Percentiles rank a stretch among this genome's conserved stretches.
phyloP scores from a whole-genome alignment of 2,797 vertebrate species.

The Cyprinodon diabolis region DNA sequence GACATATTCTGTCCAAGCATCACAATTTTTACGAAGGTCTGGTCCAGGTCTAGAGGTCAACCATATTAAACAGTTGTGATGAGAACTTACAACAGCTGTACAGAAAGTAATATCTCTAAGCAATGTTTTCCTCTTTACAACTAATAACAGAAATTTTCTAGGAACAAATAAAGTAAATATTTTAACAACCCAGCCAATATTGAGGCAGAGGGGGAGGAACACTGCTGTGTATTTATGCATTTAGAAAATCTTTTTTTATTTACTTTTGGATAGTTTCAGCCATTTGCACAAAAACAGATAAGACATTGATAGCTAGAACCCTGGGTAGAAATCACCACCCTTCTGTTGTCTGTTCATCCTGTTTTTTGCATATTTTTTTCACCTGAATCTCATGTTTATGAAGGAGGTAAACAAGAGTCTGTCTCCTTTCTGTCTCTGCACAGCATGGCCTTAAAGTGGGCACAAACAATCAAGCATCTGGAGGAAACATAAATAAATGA shows the following conservation, averaged over 20 bases:
- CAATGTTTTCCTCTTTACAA: background rate
- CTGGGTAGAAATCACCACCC: constrained; percentile 41
- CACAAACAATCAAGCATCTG: constrained; percentile 5
- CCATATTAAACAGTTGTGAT: too few species aligned
- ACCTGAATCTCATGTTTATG: constrained; percentile 52
- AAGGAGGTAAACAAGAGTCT: constrained; percentile 16
- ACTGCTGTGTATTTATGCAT: constrained; percentile 15
- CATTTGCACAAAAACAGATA: constrained; percentile 48
- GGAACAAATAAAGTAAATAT: background rate
- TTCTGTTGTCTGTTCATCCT: constrained; percentile 27
- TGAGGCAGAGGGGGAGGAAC: background rate
- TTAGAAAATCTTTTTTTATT: constrained; percentile 49
- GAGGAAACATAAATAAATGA: constrained; percentile 48
- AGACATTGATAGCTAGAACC: constrained; percentile 58
- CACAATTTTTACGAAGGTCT: too few species aligned
- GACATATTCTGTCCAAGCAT: too few species aligned
- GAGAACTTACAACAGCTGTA: too few species aligned
- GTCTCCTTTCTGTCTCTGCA: constrained; percentile 20
- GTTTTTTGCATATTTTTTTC: constrained; percentile 8
- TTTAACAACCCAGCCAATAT: background rate
- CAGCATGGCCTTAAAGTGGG: constrained; percentile 22
- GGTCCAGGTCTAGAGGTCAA: too few species aligned
- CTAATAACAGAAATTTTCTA: background rate
- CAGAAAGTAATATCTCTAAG: background rate
- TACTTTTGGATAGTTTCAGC: constrained; percentile 34